These are phyloP conservation scores for Silurus asotus DNA, from an alignment of 2,113 vertebrate species.

Conservation along the genomic window DNA sequence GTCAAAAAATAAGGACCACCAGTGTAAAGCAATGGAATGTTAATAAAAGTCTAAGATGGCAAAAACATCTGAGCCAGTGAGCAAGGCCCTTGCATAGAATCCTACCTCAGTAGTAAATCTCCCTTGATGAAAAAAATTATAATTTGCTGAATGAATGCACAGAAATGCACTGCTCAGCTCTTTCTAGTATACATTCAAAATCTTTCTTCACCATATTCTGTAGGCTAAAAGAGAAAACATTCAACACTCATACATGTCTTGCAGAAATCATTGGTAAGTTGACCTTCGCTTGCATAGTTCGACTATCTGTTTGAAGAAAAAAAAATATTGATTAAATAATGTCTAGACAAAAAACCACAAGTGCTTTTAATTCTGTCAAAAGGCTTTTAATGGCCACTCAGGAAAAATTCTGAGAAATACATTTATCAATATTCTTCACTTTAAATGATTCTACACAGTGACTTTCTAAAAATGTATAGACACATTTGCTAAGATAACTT, in stretches of 20 bases:
- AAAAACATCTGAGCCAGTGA: neutral
- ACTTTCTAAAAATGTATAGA: neutral
- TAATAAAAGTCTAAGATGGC: neutral
- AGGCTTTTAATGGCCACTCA: neutral
- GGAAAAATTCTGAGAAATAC: neutral
- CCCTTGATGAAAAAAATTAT: neutral
- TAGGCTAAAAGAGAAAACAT: neutral
- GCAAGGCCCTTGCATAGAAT: neutral
- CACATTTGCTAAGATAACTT: neutral
- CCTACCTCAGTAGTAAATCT: neutral
- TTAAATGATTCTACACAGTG: neutral
- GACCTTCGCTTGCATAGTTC: neutral
- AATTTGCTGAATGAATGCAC: neutral
- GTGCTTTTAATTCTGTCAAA: neutral
- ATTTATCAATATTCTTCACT: neutral
- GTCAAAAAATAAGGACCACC: neutral
- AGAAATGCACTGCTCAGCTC: neutral
- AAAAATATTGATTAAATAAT: neutral
- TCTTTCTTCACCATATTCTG: neutral
- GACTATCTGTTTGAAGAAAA: neutral
- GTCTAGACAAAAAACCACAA: neutral
- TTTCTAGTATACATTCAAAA: neutral
- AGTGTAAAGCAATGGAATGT: neutral
- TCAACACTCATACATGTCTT: neutral
- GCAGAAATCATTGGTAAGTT: neutral